Evolutionary conservation across 2,113 vertebrate species (phyloP), one percentile per base, ranked within the genome.

Genomic region (Anthoscopus minutus): DNA sequence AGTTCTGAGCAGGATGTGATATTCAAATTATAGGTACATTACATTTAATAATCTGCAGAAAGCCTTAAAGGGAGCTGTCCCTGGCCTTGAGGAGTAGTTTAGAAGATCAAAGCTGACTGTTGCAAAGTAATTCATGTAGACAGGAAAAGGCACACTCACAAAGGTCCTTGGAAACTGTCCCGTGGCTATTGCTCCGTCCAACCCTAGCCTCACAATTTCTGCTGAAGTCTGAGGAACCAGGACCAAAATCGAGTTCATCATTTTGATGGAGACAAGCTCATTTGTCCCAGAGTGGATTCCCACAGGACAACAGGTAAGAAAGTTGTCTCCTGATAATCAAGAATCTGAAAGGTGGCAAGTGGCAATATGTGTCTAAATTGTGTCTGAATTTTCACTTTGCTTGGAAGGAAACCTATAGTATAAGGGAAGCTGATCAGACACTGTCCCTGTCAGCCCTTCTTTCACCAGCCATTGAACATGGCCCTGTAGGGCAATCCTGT

Each of bases 21-120:
- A 86, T 91, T 92, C 80, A 94, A 91, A 94, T 93, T 62, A 93
- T 42, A 93, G 88, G 58, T 81, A 67, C 54, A 60, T 92, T 95
- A 74, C 65, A 53, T 81, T 67, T 90, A 74, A 93, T 86, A 95
- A 94, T 88, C 76, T 37, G n/a, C 79, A 93, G 81, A 88, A 88
- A 80, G 19, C 88, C 94, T 92, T 90, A 58, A 80, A 89, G 84
- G 67, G 58, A 93, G 35, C 48, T 89, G 58, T n/a, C 89, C 67
- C 8, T 71, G 69, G 71, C 92, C 93, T 88, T 82, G 77, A 84
- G 89, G 76, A 96, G 69, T 51, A 57, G 19, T 92, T 92, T 56
- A 60, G 64, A 88, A 95, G 58, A 96, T 93, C 85, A 96, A 95
- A 93, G 90, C 90, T 61, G 88, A 74, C 71, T 64, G 67, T 88